These are phyloP conservation scores for Clarias macrocephalus DNA, from an alignment of 2,113 vertebrate species.

Conservation along the genomic window DNA sequence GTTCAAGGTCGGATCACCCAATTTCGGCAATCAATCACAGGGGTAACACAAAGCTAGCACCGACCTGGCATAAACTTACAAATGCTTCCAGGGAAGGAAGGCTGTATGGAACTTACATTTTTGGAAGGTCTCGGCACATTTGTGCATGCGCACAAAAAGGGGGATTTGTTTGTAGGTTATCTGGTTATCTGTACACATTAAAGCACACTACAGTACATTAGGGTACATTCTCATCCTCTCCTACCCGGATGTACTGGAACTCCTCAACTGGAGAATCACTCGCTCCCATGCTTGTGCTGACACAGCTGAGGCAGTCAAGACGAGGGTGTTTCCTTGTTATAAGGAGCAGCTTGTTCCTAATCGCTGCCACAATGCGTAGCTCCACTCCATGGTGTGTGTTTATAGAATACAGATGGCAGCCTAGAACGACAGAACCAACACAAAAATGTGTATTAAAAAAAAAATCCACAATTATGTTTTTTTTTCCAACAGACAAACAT, in stretches of 20 bases:
- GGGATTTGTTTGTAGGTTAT: not conserved
- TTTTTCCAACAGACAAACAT: not conserved
- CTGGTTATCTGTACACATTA: not conserved
- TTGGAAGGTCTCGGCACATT: not conserved
- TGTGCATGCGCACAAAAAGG: not conserved
- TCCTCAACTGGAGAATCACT: constrained; percentile 89
- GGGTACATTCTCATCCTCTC: not conserved
- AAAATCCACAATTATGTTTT: no score
- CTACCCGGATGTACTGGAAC: constrained; percentile 97
- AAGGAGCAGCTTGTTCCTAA: constrained; percentile 96
- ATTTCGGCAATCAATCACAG: not conserved
- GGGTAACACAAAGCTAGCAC: not conserved
- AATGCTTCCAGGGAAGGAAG: not conserved
- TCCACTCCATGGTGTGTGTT: constrained; percentile 94
- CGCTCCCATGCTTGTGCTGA: constrained; percentile 53
- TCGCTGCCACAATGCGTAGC: constrained; percentile 89
- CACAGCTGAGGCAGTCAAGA: constrained; percentile 60
- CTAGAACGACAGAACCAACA: constrained; percentile 65
- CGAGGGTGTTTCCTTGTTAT: constrained; percentile 86
- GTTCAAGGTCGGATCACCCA: not conserved
- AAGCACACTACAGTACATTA: not conserved
- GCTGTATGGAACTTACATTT: not conserved
- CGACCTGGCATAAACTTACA: not conserved
- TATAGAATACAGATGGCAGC: constrained; percentile 94
- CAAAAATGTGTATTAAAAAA: not conserved